These are phyloP conservation scores for Rhyacichthys aspro DNA, from an alignment of 2,797 vertebrate species.

Conservation along the genomic window DNA sequence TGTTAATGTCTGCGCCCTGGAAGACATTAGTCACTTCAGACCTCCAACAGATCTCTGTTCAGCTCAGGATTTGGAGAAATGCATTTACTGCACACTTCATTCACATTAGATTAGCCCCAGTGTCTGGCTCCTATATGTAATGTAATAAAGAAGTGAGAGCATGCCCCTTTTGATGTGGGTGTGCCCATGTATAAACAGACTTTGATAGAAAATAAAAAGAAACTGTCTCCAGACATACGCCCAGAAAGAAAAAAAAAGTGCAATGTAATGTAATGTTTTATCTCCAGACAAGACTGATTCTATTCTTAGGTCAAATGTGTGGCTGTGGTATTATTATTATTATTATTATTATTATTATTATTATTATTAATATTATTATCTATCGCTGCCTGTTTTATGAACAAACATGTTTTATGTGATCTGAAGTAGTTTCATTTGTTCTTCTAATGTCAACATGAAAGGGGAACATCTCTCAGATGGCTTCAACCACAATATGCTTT, in stretches of 20 bases:
- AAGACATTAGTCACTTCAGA: slow-evolving; percentile 59
- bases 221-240: neutral
- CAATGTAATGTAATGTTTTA: neutral
- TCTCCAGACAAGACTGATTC: neutral
- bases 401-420: too few species aligned
- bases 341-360: too few species aligned
- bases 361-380: too few species aligned
- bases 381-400: too few species aligned
- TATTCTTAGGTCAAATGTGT: too few species aligned
- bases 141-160: slow-evolving; percentile 9
- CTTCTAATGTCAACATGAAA: too few species aligned
- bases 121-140: slow-evolving; percentile 4
- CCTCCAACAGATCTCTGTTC: slow-evolving; percentile 4
- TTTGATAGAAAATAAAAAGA: neutral
- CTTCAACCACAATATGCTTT: too few species aligned
- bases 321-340: too few species aligned
- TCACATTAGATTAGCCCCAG: neutral
- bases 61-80: slow-evolving; percentile 1
- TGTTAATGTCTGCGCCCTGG: slow-evolving; percentile 43
- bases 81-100: neutral
- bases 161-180: neutral
- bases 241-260: neutral
- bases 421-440: too few species aligned
- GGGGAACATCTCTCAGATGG: too few species aligned
- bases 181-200: neutral